These are phyloP conservation scores for Argynnis bischoffii DNA, from an alignment of 2,888 invertebrate species.

Conservation along the genomic window DNA sequence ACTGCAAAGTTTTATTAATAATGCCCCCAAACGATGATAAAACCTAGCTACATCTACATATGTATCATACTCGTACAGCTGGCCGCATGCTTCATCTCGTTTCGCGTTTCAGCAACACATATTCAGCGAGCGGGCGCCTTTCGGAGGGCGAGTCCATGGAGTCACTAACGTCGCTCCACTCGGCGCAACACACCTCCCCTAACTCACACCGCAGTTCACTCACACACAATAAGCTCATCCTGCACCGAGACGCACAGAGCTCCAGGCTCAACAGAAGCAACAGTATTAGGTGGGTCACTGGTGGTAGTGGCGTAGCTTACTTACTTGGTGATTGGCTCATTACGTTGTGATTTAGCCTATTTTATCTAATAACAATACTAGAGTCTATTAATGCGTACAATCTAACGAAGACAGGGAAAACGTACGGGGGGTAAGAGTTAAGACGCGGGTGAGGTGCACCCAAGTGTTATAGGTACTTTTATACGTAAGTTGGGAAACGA, in stretches of 20 bases:
- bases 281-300: constrained; percentile 90
- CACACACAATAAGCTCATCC: constrained; percentile 83
- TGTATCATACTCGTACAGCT: constrained; percentile 46
- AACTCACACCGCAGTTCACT: constrained; percentile 85
- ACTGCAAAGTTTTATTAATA: too few relatives aligned
- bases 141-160: constrained; percentile 96
- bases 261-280: constrained; percentile 93
- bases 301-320: constrained; percentile 24
- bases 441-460: too few relatives aligned
- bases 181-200: constrained; percentile 89
- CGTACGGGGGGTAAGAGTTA: too few relatives aligned
- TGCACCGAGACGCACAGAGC: constrained; percentile 82
- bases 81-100: constrained; percentile 62
- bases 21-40: neutral
- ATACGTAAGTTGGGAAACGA: too few relatives aligned
- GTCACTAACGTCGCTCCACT: constrained; percentile 89
- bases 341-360: too few relatives aligned
- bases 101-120: constrained; percentile 85
- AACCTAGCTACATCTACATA: constrained; percentile 18
- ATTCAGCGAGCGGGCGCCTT: constrained; percentile 87
- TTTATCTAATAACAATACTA: too few relatives aligned
- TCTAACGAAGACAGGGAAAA: too few relatives aligned
- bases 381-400: too few relatives aligned
- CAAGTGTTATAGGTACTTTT: too few relatives aligned
- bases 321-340: neutral